Evolutionary conservation across 2,888 invertebrate genomes (phyloP).

Genomic region (Lomographa bimaculata): DNA sequence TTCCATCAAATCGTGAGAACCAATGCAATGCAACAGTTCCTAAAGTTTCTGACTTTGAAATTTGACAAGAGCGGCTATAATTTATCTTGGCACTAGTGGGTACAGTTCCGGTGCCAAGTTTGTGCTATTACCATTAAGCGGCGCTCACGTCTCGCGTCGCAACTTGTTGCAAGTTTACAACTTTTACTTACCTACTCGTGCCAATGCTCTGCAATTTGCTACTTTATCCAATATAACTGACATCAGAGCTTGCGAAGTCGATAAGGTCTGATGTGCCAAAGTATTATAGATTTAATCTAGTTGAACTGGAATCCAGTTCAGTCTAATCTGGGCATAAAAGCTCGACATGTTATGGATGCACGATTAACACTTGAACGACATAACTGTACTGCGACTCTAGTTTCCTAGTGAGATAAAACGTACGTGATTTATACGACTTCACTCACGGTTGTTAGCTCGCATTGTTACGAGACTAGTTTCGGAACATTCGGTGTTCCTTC

Average conservation of each 20-base stretch:
- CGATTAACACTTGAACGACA: too few species aligned
- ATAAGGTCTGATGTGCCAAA: too few species aligned
- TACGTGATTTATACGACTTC: too few species aligned
- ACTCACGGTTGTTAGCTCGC: too few species aligned
- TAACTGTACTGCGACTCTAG: too few species aligned
- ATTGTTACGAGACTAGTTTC: too few species aligned
- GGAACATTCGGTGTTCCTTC: too few species aligned
- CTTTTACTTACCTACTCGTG: conserved; percentile 33
- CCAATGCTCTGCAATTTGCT: conserved; percentile 44
- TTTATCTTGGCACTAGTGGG: conserved; percentile 38
- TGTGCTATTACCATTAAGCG: conserved; percentile 55
- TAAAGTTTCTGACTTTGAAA: conserved; percentile 25
- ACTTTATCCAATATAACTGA: conserved; percentile 36
- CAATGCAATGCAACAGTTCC: conserved; percentile 15
- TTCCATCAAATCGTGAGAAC: conserved; percentile 2
- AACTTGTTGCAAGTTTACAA: conserved; percentile 61
- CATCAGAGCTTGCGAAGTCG: conserved; percentile 14
- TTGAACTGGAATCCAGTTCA: too few species aligned
- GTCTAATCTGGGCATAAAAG: too few species aligned
- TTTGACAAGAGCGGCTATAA: conserved; percentile 33
- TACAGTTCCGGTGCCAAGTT: conserved; percentile 44
- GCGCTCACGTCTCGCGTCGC: conserved; percentile 42
- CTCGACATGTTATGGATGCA: too few species aligned
- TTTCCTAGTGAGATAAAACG: too few species aligned
- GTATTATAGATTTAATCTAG: too few species aligned